A percentile compares a stretch with the other conserved stretches of the same genome.
Evolutionary conservation across 2,113 vertebrate species (phyloP).

Genomic region (Pithys albifrons): DNA sequence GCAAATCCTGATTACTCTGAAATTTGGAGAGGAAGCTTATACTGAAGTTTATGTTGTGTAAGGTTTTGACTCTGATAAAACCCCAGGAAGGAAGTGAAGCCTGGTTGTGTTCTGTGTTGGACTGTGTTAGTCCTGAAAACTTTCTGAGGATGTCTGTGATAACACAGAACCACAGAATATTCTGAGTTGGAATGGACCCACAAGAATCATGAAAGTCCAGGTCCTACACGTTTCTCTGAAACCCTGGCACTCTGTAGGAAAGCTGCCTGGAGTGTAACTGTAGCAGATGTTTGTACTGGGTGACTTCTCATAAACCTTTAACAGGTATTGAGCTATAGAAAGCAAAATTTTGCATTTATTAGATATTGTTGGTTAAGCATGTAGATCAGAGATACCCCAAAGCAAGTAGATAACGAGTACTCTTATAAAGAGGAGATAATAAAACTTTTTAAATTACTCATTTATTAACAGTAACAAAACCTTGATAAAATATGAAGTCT

Average conservation of each 20-base stretch:
- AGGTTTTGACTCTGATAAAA: background rate
- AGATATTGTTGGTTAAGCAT: background rate
- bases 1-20: background rate
- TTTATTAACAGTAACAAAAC: background rate
- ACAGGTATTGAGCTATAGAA: background rate
- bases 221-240: background rate
- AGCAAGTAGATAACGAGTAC: background rate
- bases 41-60: background rate
- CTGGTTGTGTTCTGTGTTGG: background rate
- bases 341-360: background rate
- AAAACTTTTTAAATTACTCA: background rate
- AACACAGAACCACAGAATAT: background rate
- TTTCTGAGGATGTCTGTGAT: background rate
- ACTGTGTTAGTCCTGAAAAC: background rate
- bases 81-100: background rate
- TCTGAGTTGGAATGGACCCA: background rate
- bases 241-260: background rate
- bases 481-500: background rate
- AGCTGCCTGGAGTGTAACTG: background rate
- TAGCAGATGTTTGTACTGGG: background rate
- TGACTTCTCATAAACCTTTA: background rate
- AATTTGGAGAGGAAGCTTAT: background rate
- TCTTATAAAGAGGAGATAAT: background rate
- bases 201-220: background rate
- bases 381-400: background rate